phyloP scores from a whole-genome alignment of 1,140 invertebrate genomes.

The Akabosia matsudoensis region DNA sequence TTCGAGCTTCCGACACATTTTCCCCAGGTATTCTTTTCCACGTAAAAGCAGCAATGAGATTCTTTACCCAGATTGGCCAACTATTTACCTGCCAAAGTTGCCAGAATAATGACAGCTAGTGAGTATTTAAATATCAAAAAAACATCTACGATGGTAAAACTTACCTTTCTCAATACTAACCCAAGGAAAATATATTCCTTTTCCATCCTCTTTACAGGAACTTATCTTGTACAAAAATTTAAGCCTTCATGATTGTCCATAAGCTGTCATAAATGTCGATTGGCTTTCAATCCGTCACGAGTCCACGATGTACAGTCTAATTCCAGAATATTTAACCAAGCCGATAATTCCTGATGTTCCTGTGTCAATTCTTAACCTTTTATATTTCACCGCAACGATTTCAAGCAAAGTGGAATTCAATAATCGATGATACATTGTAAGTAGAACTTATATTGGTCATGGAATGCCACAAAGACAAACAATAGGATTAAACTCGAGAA shows the following conservation, averaged over 20 bases:
- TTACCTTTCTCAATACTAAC: no score
- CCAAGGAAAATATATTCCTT: no score
- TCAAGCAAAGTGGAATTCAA: background rate
- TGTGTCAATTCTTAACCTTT: background rate
- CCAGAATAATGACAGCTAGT: background rate
- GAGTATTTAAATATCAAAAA: no score
- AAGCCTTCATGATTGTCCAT: background rate
- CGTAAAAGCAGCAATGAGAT: no score
- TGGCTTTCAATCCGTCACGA: background rate
- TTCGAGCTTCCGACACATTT: no score
- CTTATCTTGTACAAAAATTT: background rate
- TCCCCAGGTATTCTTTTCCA: no score
- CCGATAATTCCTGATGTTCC: background rate
- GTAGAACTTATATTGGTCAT: background rate
- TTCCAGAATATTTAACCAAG: background rate
- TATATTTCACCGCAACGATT: background rate
- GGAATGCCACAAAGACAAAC: background rate
- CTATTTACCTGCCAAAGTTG: background rate
- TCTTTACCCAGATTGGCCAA: no score
- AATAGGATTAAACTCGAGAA: slow-evolving; percentile 9
- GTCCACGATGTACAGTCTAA: background rate
- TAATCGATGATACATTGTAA: background rate
- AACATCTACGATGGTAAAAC: no score
- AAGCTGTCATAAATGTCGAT: slow-evolving; percentile 13
- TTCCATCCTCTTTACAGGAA: background rate